phyloP scores from a whole-genome alignment of 2,113 vertebrate genomes.

The Cnemophilus loriae region DNA sequence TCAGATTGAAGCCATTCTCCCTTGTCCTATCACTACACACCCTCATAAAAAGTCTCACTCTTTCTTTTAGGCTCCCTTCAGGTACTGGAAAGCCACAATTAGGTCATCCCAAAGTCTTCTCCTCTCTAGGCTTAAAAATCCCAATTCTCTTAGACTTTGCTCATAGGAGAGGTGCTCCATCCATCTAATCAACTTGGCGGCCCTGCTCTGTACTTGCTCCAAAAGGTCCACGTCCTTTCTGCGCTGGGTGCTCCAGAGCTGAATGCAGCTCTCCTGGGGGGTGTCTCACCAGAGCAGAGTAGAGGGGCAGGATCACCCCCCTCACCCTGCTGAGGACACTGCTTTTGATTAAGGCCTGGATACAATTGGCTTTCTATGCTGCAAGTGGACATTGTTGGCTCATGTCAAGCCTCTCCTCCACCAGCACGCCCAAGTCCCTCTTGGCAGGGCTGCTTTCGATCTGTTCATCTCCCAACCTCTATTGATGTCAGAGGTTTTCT shows the following conservation, averaged over 20 bases:
- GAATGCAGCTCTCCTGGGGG: too few relatives aligned
- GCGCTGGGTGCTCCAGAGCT: fast-evolving
- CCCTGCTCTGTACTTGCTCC: too few relatives aligned
- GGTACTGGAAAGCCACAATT: background rate
- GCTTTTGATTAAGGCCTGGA: background rate
- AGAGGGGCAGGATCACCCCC: background rate
- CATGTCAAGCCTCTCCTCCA: background rate
- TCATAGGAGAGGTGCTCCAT: background rate
- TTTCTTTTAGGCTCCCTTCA: background rate
- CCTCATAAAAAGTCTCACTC: background rate
- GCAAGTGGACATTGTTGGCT: background rate
- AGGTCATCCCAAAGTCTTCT: background rate
- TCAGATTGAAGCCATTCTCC: background rate
- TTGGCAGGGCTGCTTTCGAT: fast-evolving
- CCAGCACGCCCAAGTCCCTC: background rate
- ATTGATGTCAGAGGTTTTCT: fast-evolving
- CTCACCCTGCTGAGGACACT: background rate
- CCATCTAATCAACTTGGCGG: background rate
- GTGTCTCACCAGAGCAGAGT: background rate
- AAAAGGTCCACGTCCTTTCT: background rate
- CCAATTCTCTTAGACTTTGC: background rate
- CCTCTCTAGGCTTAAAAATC: background rate
- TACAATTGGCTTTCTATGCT: background rate
- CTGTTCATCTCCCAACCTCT: background rate
- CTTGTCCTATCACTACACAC: background rate